Conservation (phyloP, 1,140 invertebrate species). For the Zaprionus camerounensis region DNA sequence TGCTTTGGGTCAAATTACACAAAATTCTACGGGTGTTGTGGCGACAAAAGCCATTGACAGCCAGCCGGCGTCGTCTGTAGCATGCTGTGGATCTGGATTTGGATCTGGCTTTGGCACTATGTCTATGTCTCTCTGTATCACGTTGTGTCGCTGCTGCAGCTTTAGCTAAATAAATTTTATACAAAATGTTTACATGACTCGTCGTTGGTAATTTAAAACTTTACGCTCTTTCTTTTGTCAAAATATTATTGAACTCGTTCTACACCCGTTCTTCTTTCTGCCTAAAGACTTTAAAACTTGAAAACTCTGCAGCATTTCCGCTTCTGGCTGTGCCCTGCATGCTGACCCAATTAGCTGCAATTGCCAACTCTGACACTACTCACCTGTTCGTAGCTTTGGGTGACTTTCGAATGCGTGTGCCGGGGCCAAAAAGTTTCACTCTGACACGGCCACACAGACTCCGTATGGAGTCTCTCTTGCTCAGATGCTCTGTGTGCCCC, state of each 20-base stretch:
- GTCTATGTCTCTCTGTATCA: background rate
- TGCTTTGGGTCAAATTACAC: conserved; percentile 83
- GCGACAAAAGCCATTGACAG: conserved; percentile 77
- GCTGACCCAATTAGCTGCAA: conserved; percentile 70
- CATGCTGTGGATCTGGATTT: background rate
- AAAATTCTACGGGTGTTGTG: conserved; percentile 82
- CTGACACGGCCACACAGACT: background rate
- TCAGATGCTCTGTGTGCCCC: conserved; percentile 31
- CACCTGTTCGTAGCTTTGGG: conserved; percentile 42
- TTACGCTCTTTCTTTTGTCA: conserved; percentile 66
- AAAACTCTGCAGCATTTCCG: conserved; percentile 35
- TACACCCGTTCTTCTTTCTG: background rate
- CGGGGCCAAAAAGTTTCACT: conserved; percentile 41
- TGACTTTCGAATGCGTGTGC: conserved; percentile 44
- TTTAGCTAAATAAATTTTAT: conserved; percentile 70
- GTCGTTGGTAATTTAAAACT: conserved; percentile 73
- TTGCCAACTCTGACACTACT: conserved; percentile 41
- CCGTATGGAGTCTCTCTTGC: background rate
- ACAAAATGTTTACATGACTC: conserved; percentile 65
- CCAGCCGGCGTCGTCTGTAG: conserved; percentile 48
- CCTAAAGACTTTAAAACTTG: conserved; percentile 40
- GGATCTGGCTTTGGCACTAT: background rate
- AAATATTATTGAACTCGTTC: conserved; percentile 73
- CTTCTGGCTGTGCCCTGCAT: conserved; percentile 2
- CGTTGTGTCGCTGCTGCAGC: conserved; percentile 9